Conservation (phyloP, 2,797 vertebrate genomes). For the Delichon dasypus region DNA sequence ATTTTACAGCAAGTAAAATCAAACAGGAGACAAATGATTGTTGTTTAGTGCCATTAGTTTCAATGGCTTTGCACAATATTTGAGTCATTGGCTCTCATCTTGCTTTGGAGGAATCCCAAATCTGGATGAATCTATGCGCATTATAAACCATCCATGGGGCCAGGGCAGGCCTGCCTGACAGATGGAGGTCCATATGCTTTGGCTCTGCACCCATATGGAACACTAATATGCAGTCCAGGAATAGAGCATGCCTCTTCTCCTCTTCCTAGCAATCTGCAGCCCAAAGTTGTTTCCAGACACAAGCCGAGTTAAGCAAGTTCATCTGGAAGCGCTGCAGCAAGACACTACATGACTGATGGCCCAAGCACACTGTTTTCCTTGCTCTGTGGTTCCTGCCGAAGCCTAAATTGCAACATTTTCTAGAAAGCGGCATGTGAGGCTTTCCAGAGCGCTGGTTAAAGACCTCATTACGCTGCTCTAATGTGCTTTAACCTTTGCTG, state of each 20-base stretch:
- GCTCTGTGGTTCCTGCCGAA: slow-evolving; percentile 19
- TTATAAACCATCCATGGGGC: slow-evolving; percentile 73
- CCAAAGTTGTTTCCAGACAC: slow-evolving; percentile 22
- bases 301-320: slow-evolving; percentile 5
- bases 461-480: background rate
- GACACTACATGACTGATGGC: background rate
- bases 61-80: slow-evolving; percentile 77
- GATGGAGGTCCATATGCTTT: slow-evolving; percentile 78
- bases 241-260: slow-evolving; percentile 58
- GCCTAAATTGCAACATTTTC: slow-evolving; percentile 22
- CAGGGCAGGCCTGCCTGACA: slow-evolving; percentile 70
- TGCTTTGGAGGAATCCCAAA: slow-evolving; percentile 76
- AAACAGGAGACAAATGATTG: slow-evolving; percentile 72
- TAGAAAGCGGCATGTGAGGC: background rate
- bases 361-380: slow-evolving; percentile 38
- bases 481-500: slow-evolving; percentile 22
- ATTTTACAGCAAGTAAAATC: slow-evolving; percentile 72
- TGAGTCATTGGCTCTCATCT: slow-evolving; percentile 72
- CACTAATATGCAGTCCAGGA: slow-evolving; percentile 63
- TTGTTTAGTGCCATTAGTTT: slow-evolving; percentile 76
- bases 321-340: slow-evolving; percentile 19
- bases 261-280: slow-evolving; percentile 26
- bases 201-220: slow-evolving; percentile 70
- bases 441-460: slow-evolving; percentile 30
- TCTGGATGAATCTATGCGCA: slow-evolving; percentile 64